A percentile compares a stretch with the other conserved stretches of the same genome.
Evolutionary conservation across 2,113 vertebrate genomes (phyloP).

Genomic region (Gasterosteus aculeatus): DNA sequence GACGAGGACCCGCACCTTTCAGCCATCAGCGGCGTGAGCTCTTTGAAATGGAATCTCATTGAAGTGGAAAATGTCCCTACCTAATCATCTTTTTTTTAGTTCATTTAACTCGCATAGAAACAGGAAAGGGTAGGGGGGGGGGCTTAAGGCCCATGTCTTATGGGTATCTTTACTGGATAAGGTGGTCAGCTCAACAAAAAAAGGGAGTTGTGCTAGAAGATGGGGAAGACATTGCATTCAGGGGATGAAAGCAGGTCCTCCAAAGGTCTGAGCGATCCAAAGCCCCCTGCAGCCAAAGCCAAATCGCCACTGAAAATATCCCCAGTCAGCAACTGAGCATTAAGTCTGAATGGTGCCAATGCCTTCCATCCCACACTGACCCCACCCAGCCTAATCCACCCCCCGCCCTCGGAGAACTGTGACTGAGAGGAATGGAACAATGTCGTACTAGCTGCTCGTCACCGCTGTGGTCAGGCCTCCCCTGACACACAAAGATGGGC

Average conservation of each 20-base stretch:
- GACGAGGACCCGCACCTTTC: slow-evolving; percentile 53
- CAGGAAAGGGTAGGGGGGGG: slow-evolving; percentile 44
- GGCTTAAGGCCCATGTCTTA: slow-evolving; percentile 48
- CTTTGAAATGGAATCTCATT: slow-evolving; percentile 75
- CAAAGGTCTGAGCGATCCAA: slow-evolving; percentile 65
- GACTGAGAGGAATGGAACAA: slow-evolving; percentile 57
- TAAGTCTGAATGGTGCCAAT: slow-evolving; percentile 53
- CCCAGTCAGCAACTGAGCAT: slow-evolving; percentile 70
- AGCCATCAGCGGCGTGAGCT: slow-evolving; percentile 65
- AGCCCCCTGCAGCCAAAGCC: slow-evolving; percentile 63
- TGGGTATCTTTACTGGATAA: slow-evolving; percentile 74
- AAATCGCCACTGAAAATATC: slow-evolving; percentile 76
- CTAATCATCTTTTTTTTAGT: slow-evolving; percentile 80
- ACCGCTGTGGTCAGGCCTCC: slow-evolving; percentile 34
- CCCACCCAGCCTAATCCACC: slow-evolving; percentile 18
- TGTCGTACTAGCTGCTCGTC: slow-evolving; percentile 58
- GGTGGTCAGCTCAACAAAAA: slow-evolving; percentile 63
- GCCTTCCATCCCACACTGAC: slow-evolving; percentile 45
- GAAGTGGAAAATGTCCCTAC: slow-evolving; percentile 80
- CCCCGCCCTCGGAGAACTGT: slow-evolving; percentile 42
- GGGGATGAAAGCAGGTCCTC: slow-evolving; percentile 72
- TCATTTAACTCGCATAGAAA: slow-evolving; percentile 71
- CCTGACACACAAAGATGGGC: slow-evolving; percentile 45
- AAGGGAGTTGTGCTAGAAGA: slow-evolving; percentile 51
- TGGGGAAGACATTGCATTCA: slow-evolving; percentile 70